phyloP scores from a whole-genome alignment of 2,888 invertebrate species.

The Auanema freiburgensis region DNA sequence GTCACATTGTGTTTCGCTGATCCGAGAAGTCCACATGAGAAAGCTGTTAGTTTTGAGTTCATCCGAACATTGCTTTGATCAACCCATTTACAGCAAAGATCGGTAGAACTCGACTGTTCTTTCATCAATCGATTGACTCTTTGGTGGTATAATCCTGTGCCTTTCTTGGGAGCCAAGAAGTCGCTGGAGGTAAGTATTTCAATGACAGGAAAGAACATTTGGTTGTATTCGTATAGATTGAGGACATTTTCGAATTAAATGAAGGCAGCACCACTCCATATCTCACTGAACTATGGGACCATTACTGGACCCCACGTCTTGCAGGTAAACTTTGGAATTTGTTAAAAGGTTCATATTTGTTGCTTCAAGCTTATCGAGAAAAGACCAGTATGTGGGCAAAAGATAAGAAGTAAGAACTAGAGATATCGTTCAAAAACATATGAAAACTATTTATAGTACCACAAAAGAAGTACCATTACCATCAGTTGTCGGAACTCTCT shows the following conservation, averaged over 20 bases:
- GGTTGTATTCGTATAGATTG: constrained; percentile 19
- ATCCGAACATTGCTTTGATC: not conserved
- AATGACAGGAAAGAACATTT: not conserved
- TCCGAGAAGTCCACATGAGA: constrained; percentile 34
- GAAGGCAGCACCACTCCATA: constrained; percentile 40
- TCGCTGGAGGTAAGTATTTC: constrained; percentile 41
- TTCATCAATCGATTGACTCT: constrained; percentile 52
- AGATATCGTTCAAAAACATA: no score
- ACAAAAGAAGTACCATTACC: constrained; percentile 69
- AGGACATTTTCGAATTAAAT: constrained; percentile 54
- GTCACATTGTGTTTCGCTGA: constrained; percentile 55
- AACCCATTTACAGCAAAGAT: constrained; percentile 25
- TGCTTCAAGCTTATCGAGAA: constrained; percentile 26
- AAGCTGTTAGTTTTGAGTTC: constrained; percentile 8
- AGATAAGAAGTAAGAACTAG: constrained; percentile 8
- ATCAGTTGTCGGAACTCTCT: constrained; percentile 81
- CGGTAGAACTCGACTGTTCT: constrained; percentile 49
- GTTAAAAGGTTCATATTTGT: not conserved
- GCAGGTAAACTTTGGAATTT: constrained; percentile 20
- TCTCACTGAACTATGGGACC: constrained; percentile 47
- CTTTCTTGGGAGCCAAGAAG: constrained; percentile 46
- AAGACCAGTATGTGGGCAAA: constrained; percentile 13
- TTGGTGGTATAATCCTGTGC: constrained; percentile 58
- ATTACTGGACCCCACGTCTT: constrained; percentile 48
- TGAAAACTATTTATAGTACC: constrained; percentile 3